phyloP scores from a whole-genome alignment of 2,113 vertebrate genomes.

The Gadus macrocephalus region DNA sequence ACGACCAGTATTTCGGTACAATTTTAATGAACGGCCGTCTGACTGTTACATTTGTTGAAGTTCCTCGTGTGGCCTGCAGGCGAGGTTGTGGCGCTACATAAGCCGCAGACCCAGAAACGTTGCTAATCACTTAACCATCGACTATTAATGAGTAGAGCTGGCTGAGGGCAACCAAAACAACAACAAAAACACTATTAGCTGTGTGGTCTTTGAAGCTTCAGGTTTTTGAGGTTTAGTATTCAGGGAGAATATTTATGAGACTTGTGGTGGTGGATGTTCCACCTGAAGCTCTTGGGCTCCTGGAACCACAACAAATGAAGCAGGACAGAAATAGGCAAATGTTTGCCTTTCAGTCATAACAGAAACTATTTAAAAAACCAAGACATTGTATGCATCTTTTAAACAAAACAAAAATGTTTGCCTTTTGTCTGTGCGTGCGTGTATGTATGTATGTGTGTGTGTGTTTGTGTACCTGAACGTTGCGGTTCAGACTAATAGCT shows the following conservation, averaged over 20 bases:
- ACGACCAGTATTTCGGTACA: too few relatives aligned
- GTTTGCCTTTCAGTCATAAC: too few relatives aligned
- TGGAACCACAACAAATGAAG: neutral
- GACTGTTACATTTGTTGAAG: neutral
- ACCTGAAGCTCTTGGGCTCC: neutral
- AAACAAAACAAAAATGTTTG: too few relatives aligned
- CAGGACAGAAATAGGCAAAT: too few relatives aligned
- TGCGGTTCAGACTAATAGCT: neutral
- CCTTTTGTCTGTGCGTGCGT: neutral
- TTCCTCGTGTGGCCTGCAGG: constrained; percentile 33
- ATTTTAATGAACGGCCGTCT: too few relatives aligned
- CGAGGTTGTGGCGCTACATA: constrained; percentile 41
- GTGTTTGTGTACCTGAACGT: constrained; percentile 6
- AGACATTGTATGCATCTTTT: constrained; percentile 61
- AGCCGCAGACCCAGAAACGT: neutral
- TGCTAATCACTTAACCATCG: constrained; percentile 18
- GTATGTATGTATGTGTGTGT: neutral
- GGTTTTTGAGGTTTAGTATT: constrained; percentile 33
- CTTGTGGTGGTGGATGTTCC: neutral
- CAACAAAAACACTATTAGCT: constrained; percentile 23
- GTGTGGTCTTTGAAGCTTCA: constrained; percentile 6
- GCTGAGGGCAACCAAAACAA: constrained; percentile 20
- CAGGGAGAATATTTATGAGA: constrained; percentile 20
- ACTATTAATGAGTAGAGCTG: constrained; percentile 10
- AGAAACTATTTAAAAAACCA: too few relatives aligned